A percentile compares a stretch with the other conserved stretches of the same genome.
phyloP scores from a whole-genome alignment of 2,888 invertebrate genomes.

The Plebejus melissa region DNA sequence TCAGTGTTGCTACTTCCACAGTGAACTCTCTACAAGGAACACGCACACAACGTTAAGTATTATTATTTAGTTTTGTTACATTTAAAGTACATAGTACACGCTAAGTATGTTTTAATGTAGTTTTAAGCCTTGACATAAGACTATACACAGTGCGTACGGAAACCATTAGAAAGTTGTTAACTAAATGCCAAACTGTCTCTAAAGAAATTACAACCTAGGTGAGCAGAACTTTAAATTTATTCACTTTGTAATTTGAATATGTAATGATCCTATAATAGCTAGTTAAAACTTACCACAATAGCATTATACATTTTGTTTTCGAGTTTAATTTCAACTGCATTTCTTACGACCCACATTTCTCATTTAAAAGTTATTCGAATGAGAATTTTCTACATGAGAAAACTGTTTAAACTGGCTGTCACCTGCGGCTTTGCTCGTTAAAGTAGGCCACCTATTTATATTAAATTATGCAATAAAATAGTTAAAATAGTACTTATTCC shows the following conservation, averaged over 20 bases:
- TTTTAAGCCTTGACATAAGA: background rate
- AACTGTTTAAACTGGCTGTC: background rate
- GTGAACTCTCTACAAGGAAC: too few species aligned
- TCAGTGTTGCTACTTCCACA: too few species aligned
- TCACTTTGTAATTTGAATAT: slow-evolving; percentile 61
- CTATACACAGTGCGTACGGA: background rate
- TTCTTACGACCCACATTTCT: slow-evolving; percentile 15
- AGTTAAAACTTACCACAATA: slow-evolving; percentile 1
- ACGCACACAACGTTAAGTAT: too few species aligned
- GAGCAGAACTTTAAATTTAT: slow-evolving; percentile 57
- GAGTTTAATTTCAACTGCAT: slow-evolving; percentile 7
- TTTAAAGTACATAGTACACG: background rate
- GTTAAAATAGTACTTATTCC: too few species aligned
- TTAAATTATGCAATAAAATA: too few species aligned
- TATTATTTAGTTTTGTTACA: too few species aligned
- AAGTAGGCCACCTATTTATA: background rate
- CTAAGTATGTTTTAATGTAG: background rate
- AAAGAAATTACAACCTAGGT: slow-evolving; percentile 54
- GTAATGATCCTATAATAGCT: slow-evolving; percentile 37
- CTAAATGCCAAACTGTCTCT: slow-evolving; percentile 57
- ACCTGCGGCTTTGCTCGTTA: background rate
- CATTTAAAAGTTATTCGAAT: slow-evolving; percentile 3
- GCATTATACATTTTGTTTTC: slow-evolving; percentile 15
- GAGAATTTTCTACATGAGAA: slow-evolving; percentile 12
- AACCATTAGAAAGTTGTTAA: slow-evolving; percentile 47